Conservation (phyloP, 2,113 vertebrate genomes). For the Erythrolamprus reginae region DNA sequence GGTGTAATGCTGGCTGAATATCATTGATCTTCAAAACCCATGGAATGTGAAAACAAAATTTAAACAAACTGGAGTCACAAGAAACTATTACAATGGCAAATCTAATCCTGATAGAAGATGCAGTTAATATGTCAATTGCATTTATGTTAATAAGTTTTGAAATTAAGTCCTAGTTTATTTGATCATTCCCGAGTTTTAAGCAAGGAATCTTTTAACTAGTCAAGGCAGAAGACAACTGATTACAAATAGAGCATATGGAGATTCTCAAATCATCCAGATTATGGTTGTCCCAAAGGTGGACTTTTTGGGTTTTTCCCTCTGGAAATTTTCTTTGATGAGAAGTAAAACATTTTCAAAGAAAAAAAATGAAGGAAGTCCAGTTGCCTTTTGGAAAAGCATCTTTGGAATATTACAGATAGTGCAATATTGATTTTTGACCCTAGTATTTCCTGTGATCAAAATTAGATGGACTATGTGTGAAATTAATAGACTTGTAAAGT, state of each 20-base stretch:
- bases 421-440: rapidly evolving
- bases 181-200: rapidly evolving
- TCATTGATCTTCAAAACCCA: neutral
- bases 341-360: too few relatives aligned
- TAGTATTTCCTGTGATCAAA: neutral
- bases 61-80: constrained; percentile 1
- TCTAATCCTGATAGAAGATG: constrained; percentile 1
- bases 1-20: constrained; percentile 29
- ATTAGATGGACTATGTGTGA: neutral
- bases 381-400: too few relatives aligned
- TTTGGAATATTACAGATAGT: neutral
- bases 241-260: too few relatives aligned
- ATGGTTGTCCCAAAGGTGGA: too few relatives aligned
- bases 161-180: neutral
- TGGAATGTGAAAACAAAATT: constrained; percentile 10
- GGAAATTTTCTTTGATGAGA: too few relatives aligned
- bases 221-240: neutral
- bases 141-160: neutral
- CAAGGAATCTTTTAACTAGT: neutral
- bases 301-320: too few relatives aligned
- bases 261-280: too few relatives aligned
- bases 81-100: neutral
- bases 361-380: too few relatives aligned
- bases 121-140: neutral
- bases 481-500: neutral